A percentile compares a stretch with the other conserved stretches of the same genome.
phyloP scores from a whole-genome alignment of 2,113 vertebrate species.

The cattle (Bos taurus) region ARS-UCD2.0 NC_037334.1:82143501-82144000 shows the following conservation, averaged over 20 bases:
- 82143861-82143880: neutral
- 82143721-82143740: neutral
- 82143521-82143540: neutral
- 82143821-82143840: neutral
- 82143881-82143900: neutral
- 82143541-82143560: neutral
- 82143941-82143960: neutral
- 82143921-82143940: neutral
- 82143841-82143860: neutral
- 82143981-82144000: neutral
- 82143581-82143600: neutral
- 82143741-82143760: neutral
- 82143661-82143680: neutral
- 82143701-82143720: neutral
- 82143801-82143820: neutral
- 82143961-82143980: neutral
- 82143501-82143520: neutral
- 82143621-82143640: neutral
- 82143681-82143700: neutral
- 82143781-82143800: neutral
- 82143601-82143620: neutral
- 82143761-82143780: neutral
- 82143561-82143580: neutral
- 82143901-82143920: neutral
- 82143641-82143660: neutral